Evolutionary conservation across 1,140 invertebrate species (phyloP).

Genomic region (Apis mellifera): DNA sequence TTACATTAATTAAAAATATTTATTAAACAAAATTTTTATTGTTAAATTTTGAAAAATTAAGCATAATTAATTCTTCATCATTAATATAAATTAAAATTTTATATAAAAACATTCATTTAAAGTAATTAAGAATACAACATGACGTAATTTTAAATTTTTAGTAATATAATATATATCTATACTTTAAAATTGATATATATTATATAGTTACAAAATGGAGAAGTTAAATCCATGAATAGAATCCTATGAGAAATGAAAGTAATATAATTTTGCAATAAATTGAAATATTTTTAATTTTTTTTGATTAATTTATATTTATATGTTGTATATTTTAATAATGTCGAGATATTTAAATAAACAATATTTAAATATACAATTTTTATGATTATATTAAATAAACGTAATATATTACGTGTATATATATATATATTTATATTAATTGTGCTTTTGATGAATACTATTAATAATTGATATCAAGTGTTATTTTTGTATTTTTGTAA

Average conservation of each 20-base stretch:
- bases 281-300: background rate
- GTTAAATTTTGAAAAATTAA: background rate
- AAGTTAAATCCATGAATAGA: background rate
- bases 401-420: background rate
- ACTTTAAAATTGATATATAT: background rate
- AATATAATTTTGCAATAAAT: background rate
- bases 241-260: background rate
- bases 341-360: background rate
- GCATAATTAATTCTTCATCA: background rate
- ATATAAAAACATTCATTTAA: background rate
- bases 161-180: background rate
- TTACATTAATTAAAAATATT: background rate
- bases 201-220: slow-evolving; percentile 3
- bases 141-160: background rate
- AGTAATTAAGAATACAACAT: background rate
- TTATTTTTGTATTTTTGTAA: background rate
- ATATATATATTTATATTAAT: background rate
- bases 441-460: too few relatives aligned
- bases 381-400: background rate
- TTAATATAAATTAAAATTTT: background rate
- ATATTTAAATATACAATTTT: background rate
- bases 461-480: too few relatives aligned
- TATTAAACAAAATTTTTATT: background rate
- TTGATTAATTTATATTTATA: background rate
- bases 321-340: background rate